Conservation (phyloP, 2,113 vertebrate genomes). For the Herpailurus yagouaroundi region DNA sequence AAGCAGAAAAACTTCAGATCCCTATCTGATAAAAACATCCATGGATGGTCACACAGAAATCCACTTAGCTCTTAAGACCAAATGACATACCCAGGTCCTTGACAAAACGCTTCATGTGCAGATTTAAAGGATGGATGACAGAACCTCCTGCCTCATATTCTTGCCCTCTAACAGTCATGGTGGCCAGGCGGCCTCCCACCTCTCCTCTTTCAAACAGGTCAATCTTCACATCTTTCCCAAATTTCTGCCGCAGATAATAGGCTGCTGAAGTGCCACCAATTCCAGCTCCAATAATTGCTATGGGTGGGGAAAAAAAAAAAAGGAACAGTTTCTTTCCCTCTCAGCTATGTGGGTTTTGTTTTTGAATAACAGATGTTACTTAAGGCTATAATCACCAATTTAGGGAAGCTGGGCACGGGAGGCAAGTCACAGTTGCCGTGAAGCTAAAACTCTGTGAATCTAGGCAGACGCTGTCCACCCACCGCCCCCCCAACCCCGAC, state of each 20-base stretch:
- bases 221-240: slow-evolving; percentile 89
- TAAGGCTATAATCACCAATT: slow-evolving; percentile 6
- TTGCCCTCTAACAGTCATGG: slow-evolving; percentile 85
- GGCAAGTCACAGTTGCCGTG: neutral
- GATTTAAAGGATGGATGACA: slow-evolving; percentile 93
- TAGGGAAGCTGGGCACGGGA: neutral
- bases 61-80: neutral
- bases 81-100: slow-evolving; percentile 90
- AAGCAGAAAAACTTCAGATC: slow-evolving; percentile 31
- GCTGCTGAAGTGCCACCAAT: slow-evolving; percentile 93
- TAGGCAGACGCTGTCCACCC: neutral
- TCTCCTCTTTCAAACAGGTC: slow-evolving; percentile 90
- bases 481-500: neutral
- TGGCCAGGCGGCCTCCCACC: slow-evolving; percentile 92
- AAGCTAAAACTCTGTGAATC: neutral
- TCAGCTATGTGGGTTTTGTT: neutral
- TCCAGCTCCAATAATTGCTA: slow-evolving; percentile 94
- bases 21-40: slow-evolving; percentile 35
- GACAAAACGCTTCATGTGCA: slow-evolving; percentile 96
- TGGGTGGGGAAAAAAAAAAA: neutral
- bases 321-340: neutral
- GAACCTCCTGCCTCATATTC: slow-evolving; percentile 92
- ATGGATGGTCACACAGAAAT: neutral
- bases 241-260: slow-evolving; percentile 93
- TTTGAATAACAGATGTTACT: neutral